Conservation (phyloP, 1,140 invertebrate genomes). For the Eufriesea mexicana region DNA sequence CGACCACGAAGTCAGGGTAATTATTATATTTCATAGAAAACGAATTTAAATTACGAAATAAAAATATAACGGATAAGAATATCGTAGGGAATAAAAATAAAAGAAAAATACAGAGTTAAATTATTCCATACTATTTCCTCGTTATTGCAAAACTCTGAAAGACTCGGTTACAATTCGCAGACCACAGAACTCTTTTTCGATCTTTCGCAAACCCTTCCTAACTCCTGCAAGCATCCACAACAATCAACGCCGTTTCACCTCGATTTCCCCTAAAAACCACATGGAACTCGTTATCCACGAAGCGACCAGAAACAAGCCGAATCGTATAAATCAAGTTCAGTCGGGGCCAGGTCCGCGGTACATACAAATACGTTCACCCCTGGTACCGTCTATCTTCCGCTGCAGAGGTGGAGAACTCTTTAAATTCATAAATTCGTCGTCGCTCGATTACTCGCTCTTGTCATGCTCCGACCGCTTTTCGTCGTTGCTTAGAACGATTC, state of each 20-base stretch:
- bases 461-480: not conserved
- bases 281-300: not conserved
- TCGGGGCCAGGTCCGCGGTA: no score
- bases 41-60: no score
- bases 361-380: conserved; percentile 14
- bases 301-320: not conserved
- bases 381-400: not conserved
- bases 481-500: not conserved
- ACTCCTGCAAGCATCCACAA: not conserved
- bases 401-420: not conserved
- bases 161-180: no score
- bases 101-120: no score
- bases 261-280: no score
- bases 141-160: no score
- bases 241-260: not conserved
- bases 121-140: no score
- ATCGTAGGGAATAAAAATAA: no score
- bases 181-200: no score
- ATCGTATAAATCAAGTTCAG: not conserved
- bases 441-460: conserved; percentile 22
- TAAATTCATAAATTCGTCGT: conserved; percentile 36
- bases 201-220: no score
- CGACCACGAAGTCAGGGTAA: not conserved
- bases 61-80: no score
- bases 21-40: not conserved